These are phyloP conservation scores for Phenganax stokvisi DNA, from an alignment of 92 coral and sea anemone species.

Conservation along the genomic window DNA sequence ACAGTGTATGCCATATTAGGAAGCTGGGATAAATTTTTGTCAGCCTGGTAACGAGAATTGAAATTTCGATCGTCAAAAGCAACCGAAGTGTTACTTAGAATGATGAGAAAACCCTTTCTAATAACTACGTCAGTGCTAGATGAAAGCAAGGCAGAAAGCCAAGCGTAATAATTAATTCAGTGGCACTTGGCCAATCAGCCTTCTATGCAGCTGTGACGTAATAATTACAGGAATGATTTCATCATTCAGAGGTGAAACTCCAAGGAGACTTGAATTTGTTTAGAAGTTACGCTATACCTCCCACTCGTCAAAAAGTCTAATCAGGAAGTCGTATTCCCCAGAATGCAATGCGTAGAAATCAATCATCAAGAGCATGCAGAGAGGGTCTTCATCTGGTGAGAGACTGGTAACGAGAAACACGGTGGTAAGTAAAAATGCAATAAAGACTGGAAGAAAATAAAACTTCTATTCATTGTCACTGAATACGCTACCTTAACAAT, in stretches of 20 bases:
- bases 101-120: no score
- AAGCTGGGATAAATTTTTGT: conserved; percentile 88
- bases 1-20: conserved; percentile 90
- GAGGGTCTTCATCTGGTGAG: conserved; percentile 92
- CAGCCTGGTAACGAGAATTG: conserved; percentile 51
- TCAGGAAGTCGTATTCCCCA: conserved; percentile 73
- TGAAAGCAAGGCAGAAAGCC: no score
- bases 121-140: no score
- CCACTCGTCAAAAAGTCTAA: conserved; percentile 89
- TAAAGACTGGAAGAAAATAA: background rate
- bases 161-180: no score
- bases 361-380: conserved; percentile 86
- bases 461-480: no score
- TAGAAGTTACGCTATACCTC: conserved; percentile 53
- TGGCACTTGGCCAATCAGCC: no score
- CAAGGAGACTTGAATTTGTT: no score
- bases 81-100: no score
- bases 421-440: background rate
- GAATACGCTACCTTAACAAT: conserved; percentile 55
- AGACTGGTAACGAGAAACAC: conserved; percentile 48
- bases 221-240: no score
- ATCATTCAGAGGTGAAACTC: no score
- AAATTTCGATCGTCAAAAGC: background rate
- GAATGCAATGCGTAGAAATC: conserved; percentile 88
- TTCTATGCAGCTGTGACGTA: no score